phyloP scores from a whole-genome alignment of 2,888 invertebrate species.

The Scaptomyza parva region DNA sequence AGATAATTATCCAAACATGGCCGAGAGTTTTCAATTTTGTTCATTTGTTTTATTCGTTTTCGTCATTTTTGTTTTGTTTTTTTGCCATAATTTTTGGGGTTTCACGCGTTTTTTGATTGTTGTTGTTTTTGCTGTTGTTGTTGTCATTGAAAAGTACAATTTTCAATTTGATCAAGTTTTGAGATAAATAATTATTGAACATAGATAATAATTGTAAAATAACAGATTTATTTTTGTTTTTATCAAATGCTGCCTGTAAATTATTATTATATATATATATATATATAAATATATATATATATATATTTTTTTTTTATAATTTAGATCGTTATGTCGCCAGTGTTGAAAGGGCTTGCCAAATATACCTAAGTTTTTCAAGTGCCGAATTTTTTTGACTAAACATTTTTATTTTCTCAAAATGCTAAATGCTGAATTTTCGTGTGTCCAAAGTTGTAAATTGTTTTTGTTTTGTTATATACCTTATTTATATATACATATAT shows the following conservation, averaged over 20 bases:
- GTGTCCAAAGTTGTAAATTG: conserved; percentile 58
- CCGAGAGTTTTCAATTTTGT: conserved; percentile 81
- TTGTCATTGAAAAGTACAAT: conserved; percentile 67
- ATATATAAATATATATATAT: conserved; percentile 59
- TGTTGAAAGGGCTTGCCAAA: conserved; percentile 49
- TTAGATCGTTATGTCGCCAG: conserved; percentile 41
- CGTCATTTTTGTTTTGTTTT: conserved; percentile 54
- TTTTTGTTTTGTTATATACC: conserved; percentile 53
- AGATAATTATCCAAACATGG: conserved; percentile 85
- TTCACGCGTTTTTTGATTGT: conserved; percentile 67
- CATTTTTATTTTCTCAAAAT: conserved; percentile 61
- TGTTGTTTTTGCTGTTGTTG: conserved; percentile 51
- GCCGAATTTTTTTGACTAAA: conserved; percentile 30
- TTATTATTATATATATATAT: no score
- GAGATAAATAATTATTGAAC: conserved; percentile 39
- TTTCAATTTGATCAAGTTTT: conserved; percentile 46
- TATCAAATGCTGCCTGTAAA: conserved; percentile 84
- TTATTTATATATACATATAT: conserved; percentile 41
- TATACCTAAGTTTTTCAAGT: conserved; percentile 31
- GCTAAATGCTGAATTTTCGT: conserved; percentile 72
- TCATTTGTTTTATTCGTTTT: conserved; percentile 56
- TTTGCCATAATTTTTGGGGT: conserved; percentile 49
- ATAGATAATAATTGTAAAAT: conserved; percentile 41
- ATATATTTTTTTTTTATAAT: conserved; percentile 45
- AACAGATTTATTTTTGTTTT: conserved; percentile 46